phyloP scores from a whole-genome alignment of 2,797 vertebrate genomes.

The Adrianichthys oophorus region DNA sequence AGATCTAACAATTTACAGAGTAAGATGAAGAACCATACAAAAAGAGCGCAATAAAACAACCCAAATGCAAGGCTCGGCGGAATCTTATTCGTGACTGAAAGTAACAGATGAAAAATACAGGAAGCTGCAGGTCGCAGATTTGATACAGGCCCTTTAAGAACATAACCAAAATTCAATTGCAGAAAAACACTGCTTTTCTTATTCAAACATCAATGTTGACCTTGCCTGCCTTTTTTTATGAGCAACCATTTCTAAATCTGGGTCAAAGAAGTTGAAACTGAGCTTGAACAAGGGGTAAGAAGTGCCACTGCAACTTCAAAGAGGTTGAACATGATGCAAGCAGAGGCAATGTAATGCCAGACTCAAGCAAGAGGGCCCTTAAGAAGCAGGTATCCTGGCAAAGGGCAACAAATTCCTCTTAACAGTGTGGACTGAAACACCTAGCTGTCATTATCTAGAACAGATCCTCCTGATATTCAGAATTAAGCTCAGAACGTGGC shows the following conservation, averaged over 20 bases:
- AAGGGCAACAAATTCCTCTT: conserved; percentile 51
- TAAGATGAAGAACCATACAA: conserved; percentile 24
- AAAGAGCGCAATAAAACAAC: no score
- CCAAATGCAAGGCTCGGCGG: no score
- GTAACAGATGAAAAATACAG: conserved; percentile 18
- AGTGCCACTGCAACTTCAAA: conserved; percentile 76
- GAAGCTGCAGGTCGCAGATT: conserved; percentile 35
- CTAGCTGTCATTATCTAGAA: conserved; percentile 58
- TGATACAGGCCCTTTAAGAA: conserved; percentile 25
- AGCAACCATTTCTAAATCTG: conserved; percentile 58
- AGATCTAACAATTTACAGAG: conserved; percentile 29
- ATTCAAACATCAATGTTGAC: conserved; percentile 16
- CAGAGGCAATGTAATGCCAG: conserved; percentile 65
- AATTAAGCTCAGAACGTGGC: conserved; percentile 49
- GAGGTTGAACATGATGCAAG: conserved; percentile 75
- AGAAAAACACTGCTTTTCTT: conserved; percentile 22
- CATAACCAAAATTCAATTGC: conserved; percentile 15
- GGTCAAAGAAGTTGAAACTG: conserved; percentile 65
- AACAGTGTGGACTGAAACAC: conserved; percentile 50
- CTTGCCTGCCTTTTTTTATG: conserved; percentile 7
- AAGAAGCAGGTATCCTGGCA: conserved; percentile 68
- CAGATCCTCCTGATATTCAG: conserved; percentile 62
- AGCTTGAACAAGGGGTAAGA: conserved; percentile 63
- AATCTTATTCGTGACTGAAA: neutral
- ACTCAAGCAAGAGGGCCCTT: conserved; percentile 54